Base-by-base conservation (phyloP, 1,140 invertebrate genomes). In the Drosophila biarmipes region DNA sequence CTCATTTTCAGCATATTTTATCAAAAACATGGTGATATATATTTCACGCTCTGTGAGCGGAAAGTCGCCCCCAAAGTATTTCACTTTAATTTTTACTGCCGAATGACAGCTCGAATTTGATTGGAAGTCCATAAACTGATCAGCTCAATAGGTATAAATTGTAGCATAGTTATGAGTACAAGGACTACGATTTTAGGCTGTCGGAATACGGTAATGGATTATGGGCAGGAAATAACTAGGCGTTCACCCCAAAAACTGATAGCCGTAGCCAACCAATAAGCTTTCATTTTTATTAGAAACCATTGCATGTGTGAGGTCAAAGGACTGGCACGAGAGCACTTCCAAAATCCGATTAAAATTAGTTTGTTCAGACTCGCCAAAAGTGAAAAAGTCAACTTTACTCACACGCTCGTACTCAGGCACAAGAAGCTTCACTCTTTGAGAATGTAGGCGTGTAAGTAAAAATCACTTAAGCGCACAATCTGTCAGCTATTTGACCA, bases 1-100 rank as follows among this genome's bases (percentile, higher is more conserved):
- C 78, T 87, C 71, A 87, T 87, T 89, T 89, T 87, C 64, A 79
- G 82, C 82, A 87, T 87, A 87, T 87, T 87, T 82, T 87, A 87
- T 87, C 82, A 87, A 73, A 89, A 89, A 69, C 63, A 55, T 34
- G 57, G 78, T 71, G 48, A 64, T 68, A 72, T 72, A 53, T 68
- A 86, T 80, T 68, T 76, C 67, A 53, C 59, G 78, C 66, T 67
- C 40, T 15, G n/a, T 35, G 34, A 46, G 48, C 59, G 61, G 62
- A 69, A 54, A 68, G 40, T 55, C 62, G 34, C 42, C 69, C 67
- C 72, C 67, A 31, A 56, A 78, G 81, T 59, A 80, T 80, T 74
- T 72, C 27, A 61, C 72, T 77, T 58, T 77, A 69, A 73, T 73
- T 82, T 73, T 58, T 58, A 57, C 38, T 69, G 35, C 34, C 34